Conservation (phyloP, 1,140 invertebrate genomes). For the Trinorchestia longiramus region DNA sequence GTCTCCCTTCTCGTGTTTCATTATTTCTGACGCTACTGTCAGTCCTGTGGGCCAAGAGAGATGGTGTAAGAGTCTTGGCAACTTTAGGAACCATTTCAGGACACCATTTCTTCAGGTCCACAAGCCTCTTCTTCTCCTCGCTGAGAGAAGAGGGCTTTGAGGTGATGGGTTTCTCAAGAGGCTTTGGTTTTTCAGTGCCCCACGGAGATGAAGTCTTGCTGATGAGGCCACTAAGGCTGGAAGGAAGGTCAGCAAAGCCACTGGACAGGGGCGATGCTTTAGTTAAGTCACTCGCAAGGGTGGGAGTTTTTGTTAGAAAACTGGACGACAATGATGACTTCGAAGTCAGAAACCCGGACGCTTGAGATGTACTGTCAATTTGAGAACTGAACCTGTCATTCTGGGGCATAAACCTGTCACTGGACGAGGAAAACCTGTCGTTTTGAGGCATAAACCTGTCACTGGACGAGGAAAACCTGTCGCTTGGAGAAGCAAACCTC, state of each 20-base stretch:
- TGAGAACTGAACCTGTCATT: neutral
- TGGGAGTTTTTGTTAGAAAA: neutral
- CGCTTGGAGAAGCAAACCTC: neutral
- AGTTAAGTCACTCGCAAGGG: neutral
- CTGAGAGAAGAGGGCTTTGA: neutral
- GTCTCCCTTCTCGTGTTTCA: neutral
- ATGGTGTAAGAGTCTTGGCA: neutral
- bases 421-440: neutral
- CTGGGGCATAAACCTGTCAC: neutral
- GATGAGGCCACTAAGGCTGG: slow-evolving; percentile 28
- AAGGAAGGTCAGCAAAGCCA: slow-evolving; percentile 18
- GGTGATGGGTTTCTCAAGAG: neutral
- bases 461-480: neutral
- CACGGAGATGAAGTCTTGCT: slow-evolving; percentile 28
- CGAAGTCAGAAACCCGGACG: neutral
- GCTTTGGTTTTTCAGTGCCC: slow-evolving; percentile 28
- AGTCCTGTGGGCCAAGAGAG: neutral
- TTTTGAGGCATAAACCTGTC: neutral
- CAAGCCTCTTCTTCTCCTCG: slow-evolving; percentile 14
- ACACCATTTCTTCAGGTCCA: slow-evolving; percentile 37
- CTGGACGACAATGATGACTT: neutral
- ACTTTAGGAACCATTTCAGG: slow-evolving; percentile 22
- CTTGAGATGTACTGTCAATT: neutral
- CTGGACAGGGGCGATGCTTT: neutral
- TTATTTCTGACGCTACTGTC: neutral